Evolutionary conservation across 2,113 vertebrate species (phyloP).

Genomic region (Morone chrysops): DNA sequence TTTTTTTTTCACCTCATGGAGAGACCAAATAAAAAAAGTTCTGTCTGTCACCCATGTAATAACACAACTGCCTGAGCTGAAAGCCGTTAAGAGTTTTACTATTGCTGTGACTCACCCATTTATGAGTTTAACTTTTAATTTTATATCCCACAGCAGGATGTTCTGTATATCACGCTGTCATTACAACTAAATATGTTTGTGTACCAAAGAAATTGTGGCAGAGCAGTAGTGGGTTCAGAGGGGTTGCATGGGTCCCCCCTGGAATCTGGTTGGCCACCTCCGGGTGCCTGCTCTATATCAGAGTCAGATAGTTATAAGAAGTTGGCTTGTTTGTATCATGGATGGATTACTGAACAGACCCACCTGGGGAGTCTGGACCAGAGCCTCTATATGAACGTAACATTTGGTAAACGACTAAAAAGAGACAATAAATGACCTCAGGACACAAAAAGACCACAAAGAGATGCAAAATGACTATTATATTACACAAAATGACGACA

Average conservation of each 20-base stretch:
- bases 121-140: not conserved
- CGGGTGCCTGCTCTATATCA: not conserved
- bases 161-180: not conserved
- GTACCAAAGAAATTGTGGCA: not conserved
- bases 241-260: too few relatives aligned
- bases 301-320: not conserved
- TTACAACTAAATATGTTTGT: not conserved
- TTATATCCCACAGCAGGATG: not conserved
- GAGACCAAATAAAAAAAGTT: constrained; percentile 26
- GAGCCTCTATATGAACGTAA: not conserved
- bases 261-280: too few relatives aligned
- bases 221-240: too few relatives aligned
- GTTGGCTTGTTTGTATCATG: not conserved
- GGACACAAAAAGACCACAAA: not conserved
- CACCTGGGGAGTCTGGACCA: not conserved
- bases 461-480: not conserved
- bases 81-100: not conserved
- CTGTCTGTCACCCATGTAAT: constrained; percentile 11
- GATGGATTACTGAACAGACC: not conserved
- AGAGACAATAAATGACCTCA: not conserved
- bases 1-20: not conserved
- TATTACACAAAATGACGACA: too few relatives aligned
- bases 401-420: not conserved
- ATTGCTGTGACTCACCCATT: not conserved
- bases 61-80: not conserved